These are phyloP conservation scores for Aurelia aurita DNA, from an alignment of 30 jellyfish, hydroid and myxozoan species.

Conservation along the genomic window DNA sequence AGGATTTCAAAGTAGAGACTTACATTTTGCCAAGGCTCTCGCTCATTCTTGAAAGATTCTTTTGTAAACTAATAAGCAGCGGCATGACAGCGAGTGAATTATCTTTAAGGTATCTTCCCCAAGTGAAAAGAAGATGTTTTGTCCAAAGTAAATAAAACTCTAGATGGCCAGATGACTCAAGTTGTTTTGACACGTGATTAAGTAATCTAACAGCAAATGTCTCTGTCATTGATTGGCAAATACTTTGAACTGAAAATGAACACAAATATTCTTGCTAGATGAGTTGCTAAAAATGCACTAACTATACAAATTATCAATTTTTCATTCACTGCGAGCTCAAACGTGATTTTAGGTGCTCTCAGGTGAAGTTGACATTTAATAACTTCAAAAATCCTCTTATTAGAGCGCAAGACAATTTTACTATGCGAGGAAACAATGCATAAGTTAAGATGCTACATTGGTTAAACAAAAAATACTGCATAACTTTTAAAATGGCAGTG, in stretches of 20 bases:
- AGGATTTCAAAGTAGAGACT: background rate
- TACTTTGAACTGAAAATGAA: slow-evolving; percentile 66
- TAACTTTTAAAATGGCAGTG: no score
- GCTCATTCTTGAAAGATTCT: slow-evolving; percentile 54
- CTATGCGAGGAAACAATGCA: no score
- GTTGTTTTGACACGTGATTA: slow-evolving; percentile 71
- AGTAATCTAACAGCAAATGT: slow-evolving; percentile 59
- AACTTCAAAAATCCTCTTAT: no score
- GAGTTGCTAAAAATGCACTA: background rate
- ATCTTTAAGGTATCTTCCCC: slow-evolving; percentile 73
- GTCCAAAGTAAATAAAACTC: slow-evolving; percentile 90
- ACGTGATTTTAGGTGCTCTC: no score
- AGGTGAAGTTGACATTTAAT: no score
- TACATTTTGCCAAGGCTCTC: slow-evolving; percentile 74
- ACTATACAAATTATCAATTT: no score
- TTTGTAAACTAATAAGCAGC: slow-evolving; percentile 67
- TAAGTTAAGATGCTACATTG: no score
- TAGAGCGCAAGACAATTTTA: no score
- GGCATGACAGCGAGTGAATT: slow-evolving; percentile 78
- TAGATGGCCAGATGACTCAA: slow-evolving; percentile 77
- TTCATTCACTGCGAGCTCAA: no score
- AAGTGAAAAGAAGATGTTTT: slow-evolving; percentile 66
- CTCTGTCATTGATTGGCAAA: slow-evolving; percentile 62
- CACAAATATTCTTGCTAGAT: background rate
- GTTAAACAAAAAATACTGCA: no score